Base-by-base conservation (phyloP, 2,888 invertebrate genomes). In the Drosophila niveifrons region DNA sequence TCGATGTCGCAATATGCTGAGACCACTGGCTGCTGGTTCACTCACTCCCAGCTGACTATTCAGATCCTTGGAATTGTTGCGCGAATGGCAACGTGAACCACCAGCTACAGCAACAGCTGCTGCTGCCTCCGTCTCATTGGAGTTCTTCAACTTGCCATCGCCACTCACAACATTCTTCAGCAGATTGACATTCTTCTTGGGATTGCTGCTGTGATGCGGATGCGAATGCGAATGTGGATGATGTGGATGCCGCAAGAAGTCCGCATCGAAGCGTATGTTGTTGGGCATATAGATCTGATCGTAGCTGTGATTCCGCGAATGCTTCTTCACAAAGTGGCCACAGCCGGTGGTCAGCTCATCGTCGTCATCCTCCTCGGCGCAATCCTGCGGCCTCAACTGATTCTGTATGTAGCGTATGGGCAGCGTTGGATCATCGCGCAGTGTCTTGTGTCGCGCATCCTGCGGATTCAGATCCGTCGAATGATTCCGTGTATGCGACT, bases 1-100 rank as follows among this genome's bases (percentile, higher is more conserved):
- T 3, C 95, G 93, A 91, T 95, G 95, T 1, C 95, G 93, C 70
- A 95, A 90, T 44, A 92, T 92, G 68, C 88, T 91, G 31, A 91
- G 72, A 11, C 89, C 82, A 43, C 82, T 77, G 8, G 13, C 13
- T 44, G 80, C 15, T 9, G 66, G 50, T 36, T 72, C 82, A 18
- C 71, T 10, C 15, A 75, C 61, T 72, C 74, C 48, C 17, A 70
- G 66, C 61, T 90, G 90, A 29, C 39, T 78, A 58, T 91, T 92
- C 55, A 92, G 79, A 78, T 92, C 92, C 83, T 92, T 92, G 66
- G 94, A 94, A 88, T 93, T 92, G 73, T 93, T 93, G 62, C 94
- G 94, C 67, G 94, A 94, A 88, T 94, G 94, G 3, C 89, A 74
- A 28, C 90, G 80, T 3, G 90, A 86, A 3, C 84, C 86, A 2